phyloP scores from a whole-genome alignment of 2,888 invertebrate species.

The Diarsia mendica region DNA sequence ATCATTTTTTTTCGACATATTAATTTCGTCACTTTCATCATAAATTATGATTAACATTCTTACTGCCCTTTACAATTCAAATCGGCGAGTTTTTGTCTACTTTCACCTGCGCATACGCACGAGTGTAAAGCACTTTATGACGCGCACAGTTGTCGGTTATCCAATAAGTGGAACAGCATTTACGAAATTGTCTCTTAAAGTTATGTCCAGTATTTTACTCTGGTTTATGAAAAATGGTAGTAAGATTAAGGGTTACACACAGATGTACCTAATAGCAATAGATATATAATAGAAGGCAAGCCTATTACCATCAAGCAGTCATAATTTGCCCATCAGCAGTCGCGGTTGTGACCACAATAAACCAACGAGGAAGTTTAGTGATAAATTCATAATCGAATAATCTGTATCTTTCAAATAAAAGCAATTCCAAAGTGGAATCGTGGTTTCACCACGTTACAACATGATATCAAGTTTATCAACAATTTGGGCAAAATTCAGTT shows the following conservation, averaged over 20 bases:
- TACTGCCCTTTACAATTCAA: constrained; percentile 38
- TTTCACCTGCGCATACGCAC: constrained; percentile 39
- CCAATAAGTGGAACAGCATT: constrained; percentile 14
- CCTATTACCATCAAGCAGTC: too few relatives aligned
- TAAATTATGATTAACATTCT: constrained; percentile 15
- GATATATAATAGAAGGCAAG: too few relatives aligned
- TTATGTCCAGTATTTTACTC: background rate
- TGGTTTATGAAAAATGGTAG: too few relatives aligned
- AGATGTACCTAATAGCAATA: too few relatives aligned
- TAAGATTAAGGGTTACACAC: too few relatives aligned
- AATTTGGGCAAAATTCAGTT: background rate
- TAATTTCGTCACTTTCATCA: background rate
- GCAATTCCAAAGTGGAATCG: too few relatives aligned
- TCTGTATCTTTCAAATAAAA: background rate
- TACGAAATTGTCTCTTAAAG: constrained; percentile 1
- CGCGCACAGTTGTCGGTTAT: constrained; percentile 15
- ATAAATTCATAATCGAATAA: background rate
- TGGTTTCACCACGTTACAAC: too few relatives aligned
- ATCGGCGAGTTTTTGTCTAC: constrained; percentile 34
- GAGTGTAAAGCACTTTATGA: constrained; percentile 21
- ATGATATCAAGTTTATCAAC: background rate
- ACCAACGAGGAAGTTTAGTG: too few relatives aligned
- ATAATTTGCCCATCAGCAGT: too few relatives aligned
- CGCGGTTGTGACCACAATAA: too few relatives aligned
- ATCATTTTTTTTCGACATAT: background rate